These are phyloP conservation scores for Ornithorhynchus anatinus DNA, from an alignment of 2,113 vertebrate species.

Conservation along the genomic window DNA sequence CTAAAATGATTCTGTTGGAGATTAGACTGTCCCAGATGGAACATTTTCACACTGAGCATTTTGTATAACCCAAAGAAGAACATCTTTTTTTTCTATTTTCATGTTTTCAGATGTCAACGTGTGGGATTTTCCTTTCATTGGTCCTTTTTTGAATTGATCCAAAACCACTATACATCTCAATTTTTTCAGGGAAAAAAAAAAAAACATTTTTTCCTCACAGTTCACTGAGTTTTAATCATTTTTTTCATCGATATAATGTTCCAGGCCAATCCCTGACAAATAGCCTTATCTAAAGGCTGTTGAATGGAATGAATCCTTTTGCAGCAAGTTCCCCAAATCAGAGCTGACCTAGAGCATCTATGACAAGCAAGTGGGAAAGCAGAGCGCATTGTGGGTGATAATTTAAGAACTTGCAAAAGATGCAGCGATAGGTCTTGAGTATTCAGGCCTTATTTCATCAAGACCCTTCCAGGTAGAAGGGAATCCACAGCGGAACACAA, in stretches of 20 bases:
- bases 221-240: constrained; percentile 59
- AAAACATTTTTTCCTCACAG: constrained; percentile 59
- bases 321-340: background rate
- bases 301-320: constrained; percentile 45
- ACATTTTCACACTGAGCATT: no score
- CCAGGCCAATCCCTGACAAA: constrained; percentile 24
- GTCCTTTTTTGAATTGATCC: background rate
- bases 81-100: no score
- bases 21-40: no score
- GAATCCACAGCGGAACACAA: background rate
- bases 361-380: background rate
- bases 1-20: no score
- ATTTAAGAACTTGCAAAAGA: background rate
- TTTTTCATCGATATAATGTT: constrained; percentile 52
- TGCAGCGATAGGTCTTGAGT: background rate
- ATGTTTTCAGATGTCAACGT: no score
- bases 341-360: constrained; percentile 12
- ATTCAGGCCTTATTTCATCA: background rate
- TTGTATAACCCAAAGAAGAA: no score
- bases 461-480: background rate
- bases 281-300: no score
- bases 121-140: no score
- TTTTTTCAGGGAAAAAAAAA: constrained; percentile 62
- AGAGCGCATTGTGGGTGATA: background rate
- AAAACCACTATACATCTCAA: constrained; percentile 29